These are phyloP conservation scores for Dicyrtomina minuta DNA, from an alignment of 2,888 invertebrate genomes.

Conservation along the genomic window DNA sequence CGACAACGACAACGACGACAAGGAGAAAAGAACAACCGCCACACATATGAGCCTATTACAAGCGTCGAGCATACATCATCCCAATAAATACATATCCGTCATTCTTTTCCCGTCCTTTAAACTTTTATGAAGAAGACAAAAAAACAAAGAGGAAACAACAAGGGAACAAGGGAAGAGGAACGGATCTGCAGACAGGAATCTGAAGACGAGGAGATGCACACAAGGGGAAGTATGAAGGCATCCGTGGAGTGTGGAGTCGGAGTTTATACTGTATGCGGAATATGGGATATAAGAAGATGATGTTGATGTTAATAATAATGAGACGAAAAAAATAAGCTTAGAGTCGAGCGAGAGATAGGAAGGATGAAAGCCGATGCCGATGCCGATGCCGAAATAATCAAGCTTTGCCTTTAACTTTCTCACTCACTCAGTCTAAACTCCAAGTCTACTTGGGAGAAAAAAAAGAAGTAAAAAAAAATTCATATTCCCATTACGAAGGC, in stretches of 20 bases:
- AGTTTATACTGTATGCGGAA: no score
- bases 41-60: no score
- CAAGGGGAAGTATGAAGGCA: no score
- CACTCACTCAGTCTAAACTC: neutral
- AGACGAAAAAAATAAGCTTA: conserved; percentile 2
- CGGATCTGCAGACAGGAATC: no score
- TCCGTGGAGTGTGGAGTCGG: no score
- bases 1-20: no score
- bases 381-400: conserved; percentile 15
- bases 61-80: no score
- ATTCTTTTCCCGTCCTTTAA: neutral
- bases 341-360: neutral
- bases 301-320: conserved; percentile 24
- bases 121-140: neutral
- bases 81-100: neutral
- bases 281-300: neutral
- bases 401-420: conserved; percentile 5
- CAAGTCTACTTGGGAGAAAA: no score
- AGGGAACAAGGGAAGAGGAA: no score
- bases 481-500: conserved; percentile 23
- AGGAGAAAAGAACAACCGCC: no score
- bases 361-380: no score
- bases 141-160: neutral
- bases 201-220: no score
- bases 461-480: conserved; percentile 1